Conservation (phyloP, 2,113 vertebrate genomes). For the Heloderma charlesbogerti region DNA sequence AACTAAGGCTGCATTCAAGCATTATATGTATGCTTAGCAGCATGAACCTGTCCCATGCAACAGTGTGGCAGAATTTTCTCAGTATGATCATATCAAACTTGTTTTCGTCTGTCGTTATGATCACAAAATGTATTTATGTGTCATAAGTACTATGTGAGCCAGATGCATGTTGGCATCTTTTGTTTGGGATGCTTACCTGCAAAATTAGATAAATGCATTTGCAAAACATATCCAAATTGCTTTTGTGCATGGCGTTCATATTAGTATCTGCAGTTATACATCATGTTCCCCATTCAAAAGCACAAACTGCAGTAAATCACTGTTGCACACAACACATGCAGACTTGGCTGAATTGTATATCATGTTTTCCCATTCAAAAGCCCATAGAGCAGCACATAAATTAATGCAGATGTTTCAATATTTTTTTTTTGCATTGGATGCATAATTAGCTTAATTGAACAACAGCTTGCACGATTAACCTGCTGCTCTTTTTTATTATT, state of each 20-base stretch:
- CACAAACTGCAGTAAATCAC: background rate
- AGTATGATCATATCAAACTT: background rate
- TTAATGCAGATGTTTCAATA: background rate
- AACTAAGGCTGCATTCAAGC: background rate
- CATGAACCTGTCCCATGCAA: background rate
- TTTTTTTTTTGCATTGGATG: background rate
- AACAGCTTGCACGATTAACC: background rate
- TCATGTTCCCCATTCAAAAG: background rate
- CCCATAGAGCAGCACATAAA: background rate
- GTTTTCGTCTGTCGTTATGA: background rate
- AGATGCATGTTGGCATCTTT: background rate
- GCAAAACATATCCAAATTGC: background rate
- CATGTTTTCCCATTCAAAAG: background rate
- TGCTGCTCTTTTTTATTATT: background rate
- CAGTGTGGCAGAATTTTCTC: background rate
- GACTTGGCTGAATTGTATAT: background rate
- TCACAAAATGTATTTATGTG: slow-evolving; percentile 6
- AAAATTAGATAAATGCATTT: background rate
- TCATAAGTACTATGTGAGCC: background rate
- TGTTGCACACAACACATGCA: background rate
- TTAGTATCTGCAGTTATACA: background rate
- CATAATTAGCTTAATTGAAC: background rate
- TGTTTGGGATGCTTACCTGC: background rate
- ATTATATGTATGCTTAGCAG: background rate
- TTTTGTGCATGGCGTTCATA: background rate